These are phyloP conservation scores for Ranitomeya imitator DNA, from an alignment of 2,113 vertebrate species.

Conservation along the genomic window DNA sequence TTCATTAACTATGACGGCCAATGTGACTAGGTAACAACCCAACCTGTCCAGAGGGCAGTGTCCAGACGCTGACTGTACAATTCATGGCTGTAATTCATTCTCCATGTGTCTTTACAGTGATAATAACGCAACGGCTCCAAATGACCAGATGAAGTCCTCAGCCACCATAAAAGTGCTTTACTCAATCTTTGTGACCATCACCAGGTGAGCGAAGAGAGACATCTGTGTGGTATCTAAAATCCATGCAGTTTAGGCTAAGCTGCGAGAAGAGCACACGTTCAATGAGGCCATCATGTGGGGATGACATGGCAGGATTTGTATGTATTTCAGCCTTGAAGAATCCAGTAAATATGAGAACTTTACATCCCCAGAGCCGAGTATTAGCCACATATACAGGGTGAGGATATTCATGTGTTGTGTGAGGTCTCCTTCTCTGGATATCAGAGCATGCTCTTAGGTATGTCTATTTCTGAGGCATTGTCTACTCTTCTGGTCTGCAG, in stretches of 20 bases:
- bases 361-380: not conserved
- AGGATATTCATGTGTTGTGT: not conserved
- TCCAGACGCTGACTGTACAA: not conserved
- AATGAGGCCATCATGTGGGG: not conserved
- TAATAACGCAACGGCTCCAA: not conserved
- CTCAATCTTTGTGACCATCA: conserved; percentile 34
- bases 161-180: conserved; percentile 28
- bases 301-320: not conserved
- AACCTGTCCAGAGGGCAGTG: no score
- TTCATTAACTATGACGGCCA: conserved; percentile 57
- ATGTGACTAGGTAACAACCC: conserved; percentile 62
- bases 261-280: not conserved
- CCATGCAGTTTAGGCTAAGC: not conserved
- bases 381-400: conserved; percentile 20
- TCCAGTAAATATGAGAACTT: conserved; percentile 37
- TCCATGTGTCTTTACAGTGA: conserved; percentile 19
- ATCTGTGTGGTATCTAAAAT: not conserved
- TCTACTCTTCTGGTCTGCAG: not conserved
- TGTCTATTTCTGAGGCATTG: no score
- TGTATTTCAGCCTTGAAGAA: conserved; percentile 39
- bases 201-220: not conserved
- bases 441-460: no score
- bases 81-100: not conserved
- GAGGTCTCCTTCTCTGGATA: not conserved
- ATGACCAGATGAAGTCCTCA: not conserved